Conservation (phyloP, 2,113 vertebrate species). For the Rhombomys opimus region DNA sequence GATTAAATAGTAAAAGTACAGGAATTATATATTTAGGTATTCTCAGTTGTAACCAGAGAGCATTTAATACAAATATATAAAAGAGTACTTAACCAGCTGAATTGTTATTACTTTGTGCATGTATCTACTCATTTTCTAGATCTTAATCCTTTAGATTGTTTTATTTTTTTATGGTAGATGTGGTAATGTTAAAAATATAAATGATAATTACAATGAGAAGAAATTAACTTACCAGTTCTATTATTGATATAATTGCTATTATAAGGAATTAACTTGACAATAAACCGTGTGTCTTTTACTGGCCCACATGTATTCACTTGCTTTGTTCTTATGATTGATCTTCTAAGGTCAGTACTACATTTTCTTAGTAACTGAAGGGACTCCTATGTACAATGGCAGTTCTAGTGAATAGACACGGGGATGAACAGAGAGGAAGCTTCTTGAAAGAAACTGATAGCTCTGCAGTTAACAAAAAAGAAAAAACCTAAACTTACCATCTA, state of each 20-base stretch:
- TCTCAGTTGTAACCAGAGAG: not conserved
- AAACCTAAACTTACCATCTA: not conserved
- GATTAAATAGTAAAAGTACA: constrained; percentile 27
- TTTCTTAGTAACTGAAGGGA: not conserved
- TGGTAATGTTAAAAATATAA: not conserved
- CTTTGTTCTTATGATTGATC: not conserved
- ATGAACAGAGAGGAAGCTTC: not conserved
- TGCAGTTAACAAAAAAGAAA: constrained; percentile 21
- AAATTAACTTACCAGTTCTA: not conserved
- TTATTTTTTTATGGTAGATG: not conserved
- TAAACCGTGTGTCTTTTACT: not conserved
- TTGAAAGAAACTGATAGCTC: not conserved
- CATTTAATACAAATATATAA: not conserved
- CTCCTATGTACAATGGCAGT: constrained; percentile 19
- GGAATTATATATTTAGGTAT: not conserved
- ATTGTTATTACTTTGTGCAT: not conserved
- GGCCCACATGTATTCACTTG: not conserved
- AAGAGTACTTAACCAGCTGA: not conserved
- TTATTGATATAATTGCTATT: not conserved
- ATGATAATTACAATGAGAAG: not conserved
- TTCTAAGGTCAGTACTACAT: not conserved
- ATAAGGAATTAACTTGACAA: not conserved
- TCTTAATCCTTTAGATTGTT: constrained; percentile 19
- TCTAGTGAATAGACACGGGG: constrained; percentile 21
- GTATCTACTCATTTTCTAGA: not conserved